A percentile compares a stretch with the other conserved stretches of the same genome.
These are phyloP conservation scores for Aphelocoma coerulescens DNA, from an alignment of 2,113 vertebrate genomes.

Conservation along the genomic window DNA sequence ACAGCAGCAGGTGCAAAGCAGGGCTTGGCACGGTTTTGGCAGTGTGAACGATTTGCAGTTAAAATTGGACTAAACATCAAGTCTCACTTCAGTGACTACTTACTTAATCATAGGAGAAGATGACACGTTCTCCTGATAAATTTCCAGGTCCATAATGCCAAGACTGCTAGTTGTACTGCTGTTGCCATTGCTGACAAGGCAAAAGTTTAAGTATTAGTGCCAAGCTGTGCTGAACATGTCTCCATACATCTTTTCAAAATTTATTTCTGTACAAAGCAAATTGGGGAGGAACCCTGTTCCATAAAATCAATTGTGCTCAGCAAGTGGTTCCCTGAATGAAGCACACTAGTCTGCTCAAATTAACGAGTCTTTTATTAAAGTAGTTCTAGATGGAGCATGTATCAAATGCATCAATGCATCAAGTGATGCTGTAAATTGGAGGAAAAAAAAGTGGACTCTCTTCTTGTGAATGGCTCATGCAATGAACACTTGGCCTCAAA, in stretches of 20 bases:
- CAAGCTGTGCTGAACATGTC: constrained; percentile 40
- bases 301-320: neutral
- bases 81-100: constrained; percentile 67
- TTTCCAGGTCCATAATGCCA: constrained; percentile 89
- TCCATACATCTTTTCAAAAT: neutral
- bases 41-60: constrained; percentile 31
- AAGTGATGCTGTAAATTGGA: neutral
- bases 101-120: constrained; percentile 86
- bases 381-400: neutral
- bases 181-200: constrained; percentile 90
- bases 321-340: neutral
- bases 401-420: neutral
- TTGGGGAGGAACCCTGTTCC: neutral
- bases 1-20: constrained; percentile 51
- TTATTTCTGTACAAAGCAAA: neutral
- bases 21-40: constrained; percentile 23
- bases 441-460: neutral
- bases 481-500: neutral
- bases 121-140: constrained; percentile 84
- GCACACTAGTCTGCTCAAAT: neutral
- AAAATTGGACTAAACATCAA: constrained; percentile 63
- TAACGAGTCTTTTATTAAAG: neutral
- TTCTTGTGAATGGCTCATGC: neutral
- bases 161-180: constrained; percentile 92
- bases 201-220: constrained; percentile 80